Evolutionary conservation across 2,113 vertebrate species (phyloP), one percentile per base, ranked within the genome.

Genomic region (Blennius ocellaris): DNA sequence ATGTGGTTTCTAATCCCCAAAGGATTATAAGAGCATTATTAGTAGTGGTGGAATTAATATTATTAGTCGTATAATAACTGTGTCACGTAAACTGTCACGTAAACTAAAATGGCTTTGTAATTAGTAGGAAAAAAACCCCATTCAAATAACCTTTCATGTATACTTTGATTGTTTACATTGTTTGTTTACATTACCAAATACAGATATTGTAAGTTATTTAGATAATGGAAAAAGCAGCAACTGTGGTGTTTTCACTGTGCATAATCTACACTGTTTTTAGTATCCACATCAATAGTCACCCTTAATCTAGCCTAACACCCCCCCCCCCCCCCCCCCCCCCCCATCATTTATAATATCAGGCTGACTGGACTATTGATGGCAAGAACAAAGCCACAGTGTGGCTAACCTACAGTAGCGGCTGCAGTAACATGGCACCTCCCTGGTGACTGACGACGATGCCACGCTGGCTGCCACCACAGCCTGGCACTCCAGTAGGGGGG

Each of bases 301-400:
- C 21, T 86, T 80, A 87, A 73, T 73, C 69, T 65, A 53, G 66
- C 59, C 61, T 83, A 69, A 67, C 70, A 66, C 2, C 74, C 80
- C 76, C 73, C 48, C 62, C 70, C 69, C 2, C 74, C 80, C 76
- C 73, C 48, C 62, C 70, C 69, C 2, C 74, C 80, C 76, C 73
- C 48, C 62, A 60, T 77, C 89, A 85, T 89, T 91, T 85, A 91
- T 89, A 90, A 87, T 88, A 88, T 88, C 82, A 76, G 75, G 57
- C 85, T 88, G 88, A 90, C 85, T 89, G 84, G 85, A 78, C 87
- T 81, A 88, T 92, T 90, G 82, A 89, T 65, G 80, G 63, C 7
- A 11, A 63, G 74, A 83, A 92, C 90, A 92, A 92, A 92, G 90
- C 81, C 84, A 51, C 85, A 90, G 89, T 92, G 88, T 92, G 70